Evolutionary conservation across 2,113 vertebrate species (phyloP).

Genomic region (Hystrix cristata): DNA sequence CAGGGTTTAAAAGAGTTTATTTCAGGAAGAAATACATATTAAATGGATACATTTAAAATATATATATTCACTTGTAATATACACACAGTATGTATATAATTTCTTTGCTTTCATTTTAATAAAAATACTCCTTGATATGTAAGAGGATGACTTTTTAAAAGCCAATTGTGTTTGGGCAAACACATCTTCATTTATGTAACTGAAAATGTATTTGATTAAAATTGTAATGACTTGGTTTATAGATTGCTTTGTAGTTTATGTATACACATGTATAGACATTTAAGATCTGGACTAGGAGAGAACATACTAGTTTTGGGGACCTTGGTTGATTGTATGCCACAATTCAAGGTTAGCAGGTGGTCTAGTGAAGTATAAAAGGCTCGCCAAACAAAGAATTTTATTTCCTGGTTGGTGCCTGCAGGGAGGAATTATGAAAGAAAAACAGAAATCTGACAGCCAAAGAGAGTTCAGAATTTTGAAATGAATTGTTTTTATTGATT

Average conservation of each 20-base stretch:
- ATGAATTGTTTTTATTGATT: slow-evolving; percentile 80
- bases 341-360: slow-evolving; percentile 87
- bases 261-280: neutral
- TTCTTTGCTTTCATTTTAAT: slow-evolving; percentile 46
- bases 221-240: slow-evolving; percentile 6
- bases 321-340: slow-evolving; percentile 81
- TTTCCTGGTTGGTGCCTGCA: slow-evolving; percentile 86
- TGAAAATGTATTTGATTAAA: slow-evolving; percentile 43
- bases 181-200: neutral
- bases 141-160: slow-evolving; percentile 46
- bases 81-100: neutral
- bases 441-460: slow-evolving; percentile 82
- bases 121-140: slow-evolving; percentile 17
- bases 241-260: neutral
- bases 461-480: slow-evolving; percentile 83
- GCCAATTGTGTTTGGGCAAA: neutral
- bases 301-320: slow-evolving; percentile 43
- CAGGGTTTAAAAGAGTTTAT: slow-evolving; percentile 41
- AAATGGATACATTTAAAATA: neutral
- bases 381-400: slow-evolving; percentile 86
- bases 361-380: slow-evolving; percentile 84
- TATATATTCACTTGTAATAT: neutral
- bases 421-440: slow-evolving; percentile 87
- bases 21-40: neutral
- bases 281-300: slow-evolving; percentile 5